Percentiles rank a stretch among this genome's conserved stretches.
These are phyloP conservation scores for Sceloporus tristichus DNA, from an alignment of 2,113 vertebrate species.

Conservation along the genomic window DNA sequence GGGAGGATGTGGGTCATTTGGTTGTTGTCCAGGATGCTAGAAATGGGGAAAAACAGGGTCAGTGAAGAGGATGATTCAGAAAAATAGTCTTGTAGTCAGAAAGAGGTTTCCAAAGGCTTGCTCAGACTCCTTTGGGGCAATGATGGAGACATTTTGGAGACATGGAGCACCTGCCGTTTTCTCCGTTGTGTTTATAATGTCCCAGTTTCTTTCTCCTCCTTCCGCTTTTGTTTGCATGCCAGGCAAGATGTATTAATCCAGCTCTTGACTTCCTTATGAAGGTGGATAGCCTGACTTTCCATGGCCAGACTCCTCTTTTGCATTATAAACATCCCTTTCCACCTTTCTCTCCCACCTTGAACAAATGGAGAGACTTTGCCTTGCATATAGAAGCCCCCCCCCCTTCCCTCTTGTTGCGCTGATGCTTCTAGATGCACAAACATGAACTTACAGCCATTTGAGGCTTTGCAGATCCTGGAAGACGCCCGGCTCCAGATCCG, in stretches of 20 bases:
- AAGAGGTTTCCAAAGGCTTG: too few relatives aligned
- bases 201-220: too few relatives aligned
- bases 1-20: conserved; percentile 61
- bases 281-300: neutral
- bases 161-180: too few relatives aligned
- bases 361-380: neutral
- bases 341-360: neutral
- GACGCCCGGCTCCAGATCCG: conserved; percentile 57
- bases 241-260: too few relatives aligned
- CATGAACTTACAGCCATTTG: conserved; percentile 73
- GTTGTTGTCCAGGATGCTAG: conserved; percentile 75
- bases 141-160: too few relatives aligned
- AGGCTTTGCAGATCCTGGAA: conserved; percentile 72
- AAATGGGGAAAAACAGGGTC: neutral
- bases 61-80: neutral
- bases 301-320: neutral
- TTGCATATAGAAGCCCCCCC: too few relatives aligned
- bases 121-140: neutral
- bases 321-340: too few relatives aligned
- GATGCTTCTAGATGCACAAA: neutral
- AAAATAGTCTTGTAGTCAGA: neutral
- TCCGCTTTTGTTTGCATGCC: too few relatives aligned
- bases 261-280: too few relatives aligned
- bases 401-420: neutral
- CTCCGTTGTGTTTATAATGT: too few relatives aligned